phyloP scores from a whole-genome alignment of 2,888 invertebrate species.

The Halictus quadricinctus region DNA sequence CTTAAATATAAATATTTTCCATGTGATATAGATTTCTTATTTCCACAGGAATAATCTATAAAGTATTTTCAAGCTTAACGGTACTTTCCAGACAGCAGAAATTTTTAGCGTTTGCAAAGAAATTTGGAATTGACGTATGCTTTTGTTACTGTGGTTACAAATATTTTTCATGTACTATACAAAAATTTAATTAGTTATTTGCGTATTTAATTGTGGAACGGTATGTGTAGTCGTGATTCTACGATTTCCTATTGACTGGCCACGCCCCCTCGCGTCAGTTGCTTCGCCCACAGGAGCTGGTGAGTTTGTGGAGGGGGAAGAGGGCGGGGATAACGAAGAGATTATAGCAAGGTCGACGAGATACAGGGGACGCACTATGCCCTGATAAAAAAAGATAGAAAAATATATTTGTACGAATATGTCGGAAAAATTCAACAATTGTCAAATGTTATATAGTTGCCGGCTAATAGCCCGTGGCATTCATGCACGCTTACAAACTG shows the following conservation, averaged over 20 bases:
- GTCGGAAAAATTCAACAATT: slow-evolving; percentile 31
- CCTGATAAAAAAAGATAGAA: background rate
- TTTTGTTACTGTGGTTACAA: too few relatives aligned
- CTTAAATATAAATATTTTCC: too few relatives aligned
- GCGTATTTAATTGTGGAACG: too few relatives aligned
- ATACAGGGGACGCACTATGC: background rate
- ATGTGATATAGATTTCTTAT: too few relatives aligned
- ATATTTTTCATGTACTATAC: too few relatives aligned
- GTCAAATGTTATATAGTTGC: slow-evolving; percentile 40
- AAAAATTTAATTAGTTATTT: too few relatives aligned
- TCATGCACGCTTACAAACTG: slow-evolving; percentile 38
- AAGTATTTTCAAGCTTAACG: too few relatives aligned
- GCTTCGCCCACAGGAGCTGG: background rate
- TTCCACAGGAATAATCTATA: too few relatives aligned
- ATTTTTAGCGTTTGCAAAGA: too few relatives aligned
- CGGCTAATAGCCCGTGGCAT: slow-evolving; percentile 41
- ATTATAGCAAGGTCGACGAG: background rate
- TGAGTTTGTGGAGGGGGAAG: background rate
- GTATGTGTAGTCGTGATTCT: background rate
- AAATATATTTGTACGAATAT: slow-evolving; percentile 1
- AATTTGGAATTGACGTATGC: too few relatives aligned
- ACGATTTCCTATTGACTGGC: background rate
- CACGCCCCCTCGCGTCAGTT: background rate
- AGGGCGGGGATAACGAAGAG: background rate
- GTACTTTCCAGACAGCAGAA: too few relatives aligned